phyloP scores from a whole-genome alignment of 2,888 invertebrate genomes.

The Eupithecia tripunctaria region DNA sequence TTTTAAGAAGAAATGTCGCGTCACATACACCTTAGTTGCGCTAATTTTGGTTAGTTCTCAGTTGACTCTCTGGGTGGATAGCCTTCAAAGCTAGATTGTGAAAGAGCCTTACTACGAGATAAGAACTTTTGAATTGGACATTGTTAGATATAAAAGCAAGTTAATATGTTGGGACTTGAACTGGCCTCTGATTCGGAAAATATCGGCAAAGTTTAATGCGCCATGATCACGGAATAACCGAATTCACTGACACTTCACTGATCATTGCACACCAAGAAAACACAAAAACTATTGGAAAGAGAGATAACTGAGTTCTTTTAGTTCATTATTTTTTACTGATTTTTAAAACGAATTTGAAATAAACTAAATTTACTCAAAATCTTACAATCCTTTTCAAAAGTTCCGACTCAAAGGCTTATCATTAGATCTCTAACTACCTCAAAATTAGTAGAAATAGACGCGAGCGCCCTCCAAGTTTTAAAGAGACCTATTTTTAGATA shows the following conservation, averaged over 20 bases:
- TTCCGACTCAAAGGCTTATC: neutral
- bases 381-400: neutral
- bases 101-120: neutral
- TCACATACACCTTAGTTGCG: neutral
- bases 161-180: neutral
- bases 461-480: conserved; percentile 14
- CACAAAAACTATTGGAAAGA: no score
- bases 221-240: no score
- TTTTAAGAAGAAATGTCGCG: neutral
- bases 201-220: no score
- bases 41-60: neutral
- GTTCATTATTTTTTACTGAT: neutral
- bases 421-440: conserved; percentile 19
- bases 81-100: neutral
- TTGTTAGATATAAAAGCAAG: neutral
- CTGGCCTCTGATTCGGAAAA: no score
- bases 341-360: neutral
- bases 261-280: no score
- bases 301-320: no score
- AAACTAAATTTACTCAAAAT: neutral
- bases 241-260: no score
- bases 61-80: neutral
- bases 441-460: conserved; percentile 3
- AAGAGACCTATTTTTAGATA: conserved; percentile 28
- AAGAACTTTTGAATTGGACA: neutral